Evolutionary conservation across 2,888 invertebrate genomes (phyloP).

Genomic region (Ariolimax columbianus): DNA sequence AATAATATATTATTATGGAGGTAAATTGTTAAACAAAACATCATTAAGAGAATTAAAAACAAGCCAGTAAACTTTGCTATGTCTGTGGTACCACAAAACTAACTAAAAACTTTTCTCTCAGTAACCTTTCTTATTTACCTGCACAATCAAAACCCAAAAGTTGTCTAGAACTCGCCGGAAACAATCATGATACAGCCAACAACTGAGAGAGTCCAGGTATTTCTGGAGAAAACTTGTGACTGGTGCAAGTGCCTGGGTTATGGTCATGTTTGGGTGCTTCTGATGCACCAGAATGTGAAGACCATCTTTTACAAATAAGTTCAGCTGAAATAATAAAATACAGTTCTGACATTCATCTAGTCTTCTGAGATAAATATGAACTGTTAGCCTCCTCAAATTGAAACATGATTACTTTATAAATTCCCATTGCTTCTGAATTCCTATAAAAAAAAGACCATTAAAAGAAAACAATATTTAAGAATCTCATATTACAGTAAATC

Average conservation of each 20-base stretch:
- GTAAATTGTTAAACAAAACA: too few species aligned
- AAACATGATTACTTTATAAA: too few species aligned
- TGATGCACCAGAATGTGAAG: constrained; percentile 62
- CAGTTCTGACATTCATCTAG: not conserved
- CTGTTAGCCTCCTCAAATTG: too few species aligned
- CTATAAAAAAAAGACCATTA: too few species aligned
- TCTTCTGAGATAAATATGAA: not conserved
- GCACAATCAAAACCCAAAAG: constrained; percentile 71
- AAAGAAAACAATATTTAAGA: too few species aligned
- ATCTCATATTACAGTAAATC: too few species aligned
- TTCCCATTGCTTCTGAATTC: too few species aligned
- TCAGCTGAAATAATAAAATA: constrained; percentile 59
- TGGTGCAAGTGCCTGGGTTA: constrained; percentile 64
- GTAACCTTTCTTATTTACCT: constrained; percentile 57
- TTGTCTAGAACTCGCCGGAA: constrained; percentile 65
- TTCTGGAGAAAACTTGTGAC: constrained; percentile 66
- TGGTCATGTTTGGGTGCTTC: constrained; percentile 54
- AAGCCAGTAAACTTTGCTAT: not conserved
- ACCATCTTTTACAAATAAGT: constrained; percentile 70
- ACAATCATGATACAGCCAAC: constrained; percentile 67
- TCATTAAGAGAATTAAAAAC: not conserved
- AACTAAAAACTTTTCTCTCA: not conserved
- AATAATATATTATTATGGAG: too few species aligned
- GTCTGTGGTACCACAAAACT: not conserved
- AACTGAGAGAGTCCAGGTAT: constrained; percentile 63